Base-by-base conservation (phyloP, 2,888 invertebrate species). In the Chloromyia formosa region DNA sequence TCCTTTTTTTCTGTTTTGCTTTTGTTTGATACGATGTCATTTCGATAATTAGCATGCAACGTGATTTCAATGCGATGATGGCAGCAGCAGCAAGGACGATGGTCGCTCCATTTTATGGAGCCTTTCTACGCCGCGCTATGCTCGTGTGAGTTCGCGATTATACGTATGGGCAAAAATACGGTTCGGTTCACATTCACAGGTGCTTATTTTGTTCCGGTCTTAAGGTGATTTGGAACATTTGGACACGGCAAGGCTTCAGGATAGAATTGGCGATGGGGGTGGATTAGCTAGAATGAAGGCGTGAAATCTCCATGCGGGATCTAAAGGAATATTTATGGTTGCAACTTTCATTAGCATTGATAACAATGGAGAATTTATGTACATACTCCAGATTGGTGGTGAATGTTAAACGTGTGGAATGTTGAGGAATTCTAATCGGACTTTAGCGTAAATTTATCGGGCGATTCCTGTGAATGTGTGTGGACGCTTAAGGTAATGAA, bases 1-100 rank as follows among this genome's bases (percentile, higher is more conserved):
- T 45, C 45, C 64, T 64, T n/a, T n/a, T n/a, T n/a, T n/a, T n/a
- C n/a, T n/a, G n/a, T n/a, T n/a, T n/a, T n/a, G n/a, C n/a, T n/a
- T n/a, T n/a, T n/a, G n/a, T n/a, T 64, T 64, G 49, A 68, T 68
- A 20, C 49, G 42, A 40, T 68, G 66, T 22, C 49, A 64, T 49
- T 68, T 68, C 22, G 66, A 68, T 68, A 68, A 68, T 68, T 68
- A 68, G 23, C 66, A 68, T 68, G 66, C 66, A 20, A 68, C 22
- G 66, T 7, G 12, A 18, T 20, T 58, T 20, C 3, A 58, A 58
- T 20, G 18, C 12, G n/a, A n/a, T n/a, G n/a, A n/a, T n/a, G n/a
- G n/a, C n/a, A n/a, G n/a, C n/a, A n/a, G n/a, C n/a, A n/a, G n/a
- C n/a, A n/a, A n/a, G n/a, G n/a, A n/a, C n/a, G n/a, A n/a, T n/a